phyloP scores from a whole-genome alignment of 2,113 vertebrate genomes.

The Egretta garzetta region DNA sequence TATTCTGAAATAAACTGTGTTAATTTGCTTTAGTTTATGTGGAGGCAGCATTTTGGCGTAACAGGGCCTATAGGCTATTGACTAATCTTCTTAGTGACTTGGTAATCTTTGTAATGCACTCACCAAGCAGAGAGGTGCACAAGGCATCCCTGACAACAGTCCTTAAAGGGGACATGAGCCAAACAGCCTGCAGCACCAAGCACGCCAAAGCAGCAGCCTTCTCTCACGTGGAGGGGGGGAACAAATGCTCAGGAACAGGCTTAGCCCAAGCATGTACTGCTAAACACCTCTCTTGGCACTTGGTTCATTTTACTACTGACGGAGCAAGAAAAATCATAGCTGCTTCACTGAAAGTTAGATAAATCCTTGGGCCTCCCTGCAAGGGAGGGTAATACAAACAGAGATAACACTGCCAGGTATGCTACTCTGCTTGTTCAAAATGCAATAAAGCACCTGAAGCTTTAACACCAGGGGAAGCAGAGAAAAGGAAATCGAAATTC shows the following conservation, averaged over 20 bases:
- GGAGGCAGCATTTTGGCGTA: background rate
- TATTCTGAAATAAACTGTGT: background rate
- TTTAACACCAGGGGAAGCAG: background rate
- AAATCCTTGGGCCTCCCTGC: background rate
- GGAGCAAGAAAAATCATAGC: background rate
- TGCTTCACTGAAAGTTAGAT: background rate
- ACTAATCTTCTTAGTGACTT: constrained; percentile 54
- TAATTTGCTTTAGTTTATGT: background rate
- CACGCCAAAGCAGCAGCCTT: background rate
- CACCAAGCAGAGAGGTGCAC: background rate
- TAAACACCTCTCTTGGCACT: background rate
- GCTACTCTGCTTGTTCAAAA: background rate
- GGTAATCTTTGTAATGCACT: constrained; percentile 48
- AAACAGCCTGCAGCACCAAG: background rate
- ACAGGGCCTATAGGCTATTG: background rate
- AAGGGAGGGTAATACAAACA: background rate
- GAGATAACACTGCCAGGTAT: background rate
- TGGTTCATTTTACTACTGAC: background rate
- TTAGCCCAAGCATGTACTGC: background rate
- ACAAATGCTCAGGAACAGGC: background rate
- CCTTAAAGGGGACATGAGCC: constrained; percentile 8
- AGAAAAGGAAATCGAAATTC: background rate
- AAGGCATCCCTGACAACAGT: background rate
- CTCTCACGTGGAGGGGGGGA: rapidly evolving
- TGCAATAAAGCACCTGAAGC: background rate